These are phyloP conservation scores for Caenorhabditis auriculariae DNA, from an alignment of 2,888 invertebrate genomes.

Conservation along the genomic window DNA sequence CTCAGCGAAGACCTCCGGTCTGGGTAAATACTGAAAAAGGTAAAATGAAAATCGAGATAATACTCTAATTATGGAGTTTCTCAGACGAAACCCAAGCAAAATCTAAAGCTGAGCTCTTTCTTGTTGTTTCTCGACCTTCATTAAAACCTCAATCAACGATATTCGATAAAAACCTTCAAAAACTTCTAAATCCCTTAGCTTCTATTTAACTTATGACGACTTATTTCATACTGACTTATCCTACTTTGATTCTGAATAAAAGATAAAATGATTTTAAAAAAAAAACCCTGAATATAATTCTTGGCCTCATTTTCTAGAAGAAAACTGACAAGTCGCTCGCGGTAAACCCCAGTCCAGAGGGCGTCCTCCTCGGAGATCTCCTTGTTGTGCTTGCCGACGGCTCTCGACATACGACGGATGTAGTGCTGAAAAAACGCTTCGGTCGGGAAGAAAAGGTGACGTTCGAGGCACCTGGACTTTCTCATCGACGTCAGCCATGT, in stretches of 20 bases:
- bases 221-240: too few species aligned
- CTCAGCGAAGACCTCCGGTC: constrained; percentile 37
- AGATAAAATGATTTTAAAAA: too few species aligned
- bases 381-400: constrained; percentile 81
- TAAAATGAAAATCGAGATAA: background rate
- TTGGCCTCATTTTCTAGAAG: background rate
- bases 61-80: background rate
- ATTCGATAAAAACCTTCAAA: too few species aligned
- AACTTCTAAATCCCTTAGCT: too few species aligned
- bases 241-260: too few species aligned
- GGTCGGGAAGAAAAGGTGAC: background rate
- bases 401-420: constrained; percentile 92
- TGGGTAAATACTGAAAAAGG: constrained; percentile 41
- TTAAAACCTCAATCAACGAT: too few species aligned
- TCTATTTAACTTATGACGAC: too few species aligned
- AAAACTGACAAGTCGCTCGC: constrained; percentile 57
- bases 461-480: constrained; percentile 74
- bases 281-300: too few species aligned
- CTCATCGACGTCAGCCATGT: constrained; percentile 93
- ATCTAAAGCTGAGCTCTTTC: too few species aligned
- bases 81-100: background rate
- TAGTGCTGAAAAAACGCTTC: constrained; percentile 75
- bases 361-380: constrained; percentile 74
- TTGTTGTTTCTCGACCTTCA: background rate
- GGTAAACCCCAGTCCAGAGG: constrained; percentile 82